These are phyloP conservation scores for Epinotia bilunana DNA, from an alignment of 2,888 invertebrate species.

Conservation along the genomic window DNA sequence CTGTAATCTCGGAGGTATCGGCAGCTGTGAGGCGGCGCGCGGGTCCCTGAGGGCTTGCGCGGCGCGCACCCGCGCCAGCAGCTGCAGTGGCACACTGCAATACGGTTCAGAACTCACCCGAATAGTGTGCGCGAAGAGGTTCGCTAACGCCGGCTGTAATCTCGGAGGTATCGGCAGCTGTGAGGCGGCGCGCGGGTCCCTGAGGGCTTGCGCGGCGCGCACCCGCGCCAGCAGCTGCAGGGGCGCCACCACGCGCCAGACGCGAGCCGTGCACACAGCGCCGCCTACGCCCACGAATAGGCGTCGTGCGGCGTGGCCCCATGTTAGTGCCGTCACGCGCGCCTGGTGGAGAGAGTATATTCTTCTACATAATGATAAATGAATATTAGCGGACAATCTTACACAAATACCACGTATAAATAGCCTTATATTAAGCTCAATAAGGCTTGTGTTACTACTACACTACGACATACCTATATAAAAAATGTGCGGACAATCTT, in stretches of 20 bases:
- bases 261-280: slow-evolving; percentile 96
- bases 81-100: slow-evolving; percentile 83
- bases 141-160: slow-evolving; percentile 92
- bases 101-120: slow-evolving; percentile 82
- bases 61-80: slow-evolving; percentile 94
- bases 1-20: too few species aligned
- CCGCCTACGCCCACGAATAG: slow-evolving; percentile 93
- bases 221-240: slow-evolving; percentile 95
- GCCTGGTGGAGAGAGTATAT: slow-evolving; percentile 78
- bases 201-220: slow-evolving; percentile 89
- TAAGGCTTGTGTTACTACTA: too few species aligned
- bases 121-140: slow-evolving; percentile 96
- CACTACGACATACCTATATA: too few species aligned
- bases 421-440: too few species aligned
- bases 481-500: too few species aligned
- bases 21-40: too few species aligned
- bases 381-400: too few species aligned
- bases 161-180: slow-evolving; percentile 94
- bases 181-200: slow-evolving; percentile 89
- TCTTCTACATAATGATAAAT: background rate
- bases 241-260: slow-evolving; percentile 95
- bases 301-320: slow-evolving; percentile 99
- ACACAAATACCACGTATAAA: too few species aligned
- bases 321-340: slow-evolving; percentile 96
- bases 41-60: slow-evolving; percentile 69